phyloP scores from a whole-genome alignment of 1,140 invertebrate genomes.

The Euschistus heros region DNA sequence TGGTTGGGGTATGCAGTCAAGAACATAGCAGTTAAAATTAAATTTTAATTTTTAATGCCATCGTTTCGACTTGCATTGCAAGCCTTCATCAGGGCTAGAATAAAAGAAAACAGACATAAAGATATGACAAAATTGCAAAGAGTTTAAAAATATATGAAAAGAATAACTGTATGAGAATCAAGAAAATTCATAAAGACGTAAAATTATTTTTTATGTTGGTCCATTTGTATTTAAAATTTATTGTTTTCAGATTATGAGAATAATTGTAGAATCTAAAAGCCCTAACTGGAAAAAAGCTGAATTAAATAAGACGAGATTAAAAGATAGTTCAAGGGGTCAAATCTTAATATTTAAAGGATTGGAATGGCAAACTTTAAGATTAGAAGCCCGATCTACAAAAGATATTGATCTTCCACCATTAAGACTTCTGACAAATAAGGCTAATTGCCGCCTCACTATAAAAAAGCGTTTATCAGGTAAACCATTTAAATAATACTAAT shows the following conservation, averaged over 20 bases:
- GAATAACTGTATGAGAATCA: no score
- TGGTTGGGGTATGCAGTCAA: no score
- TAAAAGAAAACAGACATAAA: no score
- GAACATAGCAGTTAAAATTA: no score
- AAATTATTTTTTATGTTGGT: slow-evolving; percentile 23
- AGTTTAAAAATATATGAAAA: no score
- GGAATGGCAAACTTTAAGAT: slow-evolving; percentile 90
- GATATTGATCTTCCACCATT: slow-evolving; percentile 77
- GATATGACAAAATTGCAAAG: no score
- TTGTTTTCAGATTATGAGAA: slow-evolving; percentile 66
- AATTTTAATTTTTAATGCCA: no score
- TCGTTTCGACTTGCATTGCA: no score
- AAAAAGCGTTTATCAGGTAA: slow-evolving; percentile 85
- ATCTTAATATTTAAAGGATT: slow-evolving; percentile 95
- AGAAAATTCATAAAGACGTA: no score
- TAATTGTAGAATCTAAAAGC: slow-evolving; percentile 84
- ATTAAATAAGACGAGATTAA: slow-evolving; percentile 78
- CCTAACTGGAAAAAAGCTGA: slow-evolving; percentile 77
- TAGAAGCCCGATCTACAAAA: slow-evolving; percentile 80
- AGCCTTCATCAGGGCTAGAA: no score
- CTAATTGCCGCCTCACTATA: slow-evolving; percentile 88
- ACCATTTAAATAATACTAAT: slow-evolving; percentile 16
- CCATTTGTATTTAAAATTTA: slow-evolving; percentile 22
- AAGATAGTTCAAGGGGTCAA: slow-evolving; percentile 76
- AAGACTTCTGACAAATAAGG: slow-evolving; percentile 86